A percentile compares a stretch with the other conserved stretches of the same genome.
Evolutionary conservation across 2,113 vertebrate genomes (phyloP).

Genomic region (Hypocryptadius cinnamomeus): DNA sequence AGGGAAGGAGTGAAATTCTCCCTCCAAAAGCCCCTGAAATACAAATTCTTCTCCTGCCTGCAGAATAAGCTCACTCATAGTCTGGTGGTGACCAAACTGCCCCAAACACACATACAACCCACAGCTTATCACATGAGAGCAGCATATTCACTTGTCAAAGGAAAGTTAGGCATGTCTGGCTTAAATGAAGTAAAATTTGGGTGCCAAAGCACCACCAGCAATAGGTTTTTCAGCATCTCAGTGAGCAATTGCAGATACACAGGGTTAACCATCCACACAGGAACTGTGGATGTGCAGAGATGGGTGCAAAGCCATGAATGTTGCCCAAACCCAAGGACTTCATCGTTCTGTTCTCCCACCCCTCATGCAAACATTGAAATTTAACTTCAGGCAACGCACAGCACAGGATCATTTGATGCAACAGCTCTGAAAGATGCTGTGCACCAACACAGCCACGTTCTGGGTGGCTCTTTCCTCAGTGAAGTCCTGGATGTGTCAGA

Average conservation of each 20-base stretch:
- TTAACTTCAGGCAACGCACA: not conserved
- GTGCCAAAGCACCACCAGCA: not conserved
- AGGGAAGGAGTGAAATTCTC: not conserved
- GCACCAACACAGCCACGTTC: fast-evolving
- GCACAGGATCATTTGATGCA: not conserved
- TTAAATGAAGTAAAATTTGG: not conserved
- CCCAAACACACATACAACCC: not conserved
- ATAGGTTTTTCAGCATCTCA: not conserved
- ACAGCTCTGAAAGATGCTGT: not conserved
- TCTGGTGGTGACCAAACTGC: not conserved
- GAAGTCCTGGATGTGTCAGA: not conserved
- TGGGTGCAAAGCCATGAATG: not conserved
- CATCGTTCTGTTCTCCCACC: not conserved
- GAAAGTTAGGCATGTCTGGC: not conserved
- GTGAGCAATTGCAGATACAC: not conserved
- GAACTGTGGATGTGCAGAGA: not conserved
- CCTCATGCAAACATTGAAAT: not conserved
- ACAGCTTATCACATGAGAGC: not conserved
- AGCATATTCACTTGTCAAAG: not conserved
- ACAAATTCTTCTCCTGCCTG: not conserved
- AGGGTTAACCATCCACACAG: not conserved
- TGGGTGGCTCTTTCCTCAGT: not conserved
- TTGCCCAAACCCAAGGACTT: not conserved
- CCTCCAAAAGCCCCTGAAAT: not conserved
- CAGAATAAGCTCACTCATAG: not conserved